phyloP scores from a whole-genome alignment of 2,113 vertebrate species.

The Aptenodytes forsteri region DNA sequence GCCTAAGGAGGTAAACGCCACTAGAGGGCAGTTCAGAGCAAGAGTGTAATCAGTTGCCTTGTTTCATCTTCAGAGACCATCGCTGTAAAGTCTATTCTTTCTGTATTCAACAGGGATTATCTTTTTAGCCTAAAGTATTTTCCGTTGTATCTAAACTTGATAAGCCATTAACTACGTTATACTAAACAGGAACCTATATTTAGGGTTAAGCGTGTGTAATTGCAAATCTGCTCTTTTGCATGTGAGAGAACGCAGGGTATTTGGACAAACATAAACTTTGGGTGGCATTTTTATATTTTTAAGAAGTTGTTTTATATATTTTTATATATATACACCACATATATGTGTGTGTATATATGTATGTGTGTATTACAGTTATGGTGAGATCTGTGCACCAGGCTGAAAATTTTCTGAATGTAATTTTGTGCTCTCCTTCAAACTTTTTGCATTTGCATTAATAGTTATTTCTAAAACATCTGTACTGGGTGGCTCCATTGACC shows the following conservation, averaged over 20 bases:
- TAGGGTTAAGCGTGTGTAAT: not conserved
- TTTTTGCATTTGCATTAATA: not conserved
- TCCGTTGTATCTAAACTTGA: not conserved
- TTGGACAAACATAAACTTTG: not conserved
- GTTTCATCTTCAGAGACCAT: not conserved
- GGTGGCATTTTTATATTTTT: not conserved
- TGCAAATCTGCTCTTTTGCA: accelerated
- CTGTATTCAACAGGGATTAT: not conserved
- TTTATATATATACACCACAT: too few relatives aligned
- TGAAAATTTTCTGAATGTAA: not conserved
- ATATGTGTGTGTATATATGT: not conserved
- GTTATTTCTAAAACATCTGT: not conserved
- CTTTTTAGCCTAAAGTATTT: not conserved
- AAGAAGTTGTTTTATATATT: not conserved
- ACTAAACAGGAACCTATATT: not conserved
- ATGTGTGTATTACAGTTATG: not conserved
- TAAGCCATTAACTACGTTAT: not conserved
- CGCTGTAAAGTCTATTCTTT: not conserved
- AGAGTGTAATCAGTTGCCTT: not conserved
- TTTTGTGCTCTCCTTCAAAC: not conserved
- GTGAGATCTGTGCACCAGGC: not conserved
- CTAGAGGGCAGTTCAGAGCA: not conserved
- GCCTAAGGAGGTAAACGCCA: not conserved
- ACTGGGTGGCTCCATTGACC: not conserved
- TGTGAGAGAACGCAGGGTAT: not conserved